Percentiles rank a stretch among this genome's conserved stretches.
Evolutionary conservation across 1,140 invertebrate species (phyloP).

Genomic region (Battus philenor): DNA sequence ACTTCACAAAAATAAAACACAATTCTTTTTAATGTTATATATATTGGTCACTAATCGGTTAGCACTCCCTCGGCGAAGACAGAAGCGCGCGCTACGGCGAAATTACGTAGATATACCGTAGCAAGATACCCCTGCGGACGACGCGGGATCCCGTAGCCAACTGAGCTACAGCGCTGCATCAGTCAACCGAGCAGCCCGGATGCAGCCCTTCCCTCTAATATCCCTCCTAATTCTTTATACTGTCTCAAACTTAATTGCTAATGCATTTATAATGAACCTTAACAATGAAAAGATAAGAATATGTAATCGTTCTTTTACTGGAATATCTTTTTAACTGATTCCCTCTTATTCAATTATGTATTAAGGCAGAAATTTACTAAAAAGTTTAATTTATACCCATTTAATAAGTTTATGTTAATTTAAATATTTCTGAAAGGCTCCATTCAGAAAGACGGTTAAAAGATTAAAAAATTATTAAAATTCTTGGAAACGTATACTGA

Average conservation of each 20-base stretch:
- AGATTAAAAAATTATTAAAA: slow-evolving; percentile 61
- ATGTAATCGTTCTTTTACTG: no score
- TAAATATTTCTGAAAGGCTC: background rate
- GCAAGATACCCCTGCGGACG: slow-evolving; percentile 7
- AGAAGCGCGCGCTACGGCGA: slow-evolving; percentile 5
- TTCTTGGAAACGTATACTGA: slow-evolving; percentile 62
- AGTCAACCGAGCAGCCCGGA: slow-evolving; percentile 24
- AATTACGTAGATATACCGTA: background rate
- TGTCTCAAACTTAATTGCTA: slow-evolving; percentile 29
- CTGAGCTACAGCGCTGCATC: slow-evolving; percentile 26
- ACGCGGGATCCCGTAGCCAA: slow-evolving; percentile 28
- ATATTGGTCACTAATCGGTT: no score
- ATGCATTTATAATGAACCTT: slow-evolving; percentile 26
- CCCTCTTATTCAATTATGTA: no score
- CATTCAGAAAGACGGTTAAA: slow-evolving; percentile 56
- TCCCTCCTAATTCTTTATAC: slow-evolving; percentile 22
- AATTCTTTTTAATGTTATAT: no score
- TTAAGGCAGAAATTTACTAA: no score
- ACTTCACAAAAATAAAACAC: slow-evolving; percentile 12
- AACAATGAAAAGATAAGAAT: no score
- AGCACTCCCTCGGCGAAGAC: background rate
- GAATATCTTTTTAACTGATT: no score
- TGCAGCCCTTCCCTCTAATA: slow-evolving; percentile 18
- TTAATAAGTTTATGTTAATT: background rate
- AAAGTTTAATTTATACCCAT: background rate